phyloP scores from a whole-genome alignment of 2,113 vertebrate genomes.

The Trogon surrucura region DNA sequence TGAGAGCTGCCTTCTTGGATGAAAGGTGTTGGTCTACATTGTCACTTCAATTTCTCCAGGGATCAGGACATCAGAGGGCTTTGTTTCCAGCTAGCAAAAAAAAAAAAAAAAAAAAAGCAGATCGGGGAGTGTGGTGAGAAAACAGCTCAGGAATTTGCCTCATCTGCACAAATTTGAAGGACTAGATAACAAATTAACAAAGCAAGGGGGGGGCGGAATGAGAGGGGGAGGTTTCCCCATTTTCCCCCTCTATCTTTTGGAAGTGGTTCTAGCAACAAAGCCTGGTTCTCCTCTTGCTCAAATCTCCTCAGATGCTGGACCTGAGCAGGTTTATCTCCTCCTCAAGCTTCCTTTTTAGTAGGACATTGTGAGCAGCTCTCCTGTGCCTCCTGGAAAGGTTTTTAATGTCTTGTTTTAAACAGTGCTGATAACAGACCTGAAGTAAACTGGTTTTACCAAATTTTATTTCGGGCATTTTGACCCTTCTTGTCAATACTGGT shows the following conservation, averaged over 20 bases:
- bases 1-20: background rate
- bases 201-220: background rate
- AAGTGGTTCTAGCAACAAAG: background rate
- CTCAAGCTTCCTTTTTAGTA: background rate
- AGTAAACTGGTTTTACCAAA: background rate
- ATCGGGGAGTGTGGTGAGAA: background rate
- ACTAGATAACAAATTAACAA: background rate
- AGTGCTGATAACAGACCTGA: background rate
- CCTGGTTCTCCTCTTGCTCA: background rate
- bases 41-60: background rate
- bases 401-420: background rate
- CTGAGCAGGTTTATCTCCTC: background rate
- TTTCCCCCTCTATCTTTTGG: background rate
- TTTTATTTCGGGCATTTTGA: background rate
- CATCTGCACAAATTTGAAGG: background rate
- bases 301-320: background rate
- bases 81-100: background rate
- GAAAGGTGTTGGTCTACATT: background rate
- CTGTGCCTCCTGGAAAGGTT: background rate
- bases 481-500: background rate
- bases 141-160: background rate
- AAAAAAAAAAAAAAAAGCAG: background rate
- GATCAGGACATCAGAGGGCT: background rate
- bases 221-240: background rate
- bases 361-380: background rate